Evolutionary conservation across 2,113 vertebrate species (phyloP).

Genomic region (Embiotoca jacksoni): DNA sequence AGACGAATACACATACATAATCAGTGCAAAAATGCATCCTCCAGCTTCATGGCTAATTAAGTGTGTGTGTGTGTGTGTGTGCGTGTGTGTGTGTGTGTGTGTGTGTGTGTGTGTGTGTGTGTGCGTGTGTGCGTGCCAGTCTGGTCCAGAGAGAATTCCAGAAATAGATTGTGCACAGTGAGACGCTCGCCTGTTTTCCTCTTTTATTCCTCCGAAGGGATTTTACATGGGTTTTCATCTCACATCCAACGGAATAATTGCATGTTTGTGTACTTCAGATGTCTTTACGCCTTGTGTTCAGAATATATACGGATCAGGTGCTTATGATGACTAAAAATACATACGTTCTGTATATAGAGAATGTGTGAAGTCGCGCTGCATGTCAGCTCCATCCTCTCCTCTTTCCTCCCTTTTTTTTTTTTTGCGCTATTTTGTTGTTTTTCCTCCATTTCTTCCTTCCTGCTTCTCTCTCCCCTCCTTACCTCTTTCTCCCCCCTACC

Average conservation of each 20-base stretch:
- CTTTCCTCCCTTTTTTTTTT: constrained; percentile 32
- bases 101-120: constrained; percentile 28
- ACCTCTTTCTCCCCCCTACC: constrained; percentile 41
- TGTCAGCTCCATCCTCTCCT: constrained; percentile 30
- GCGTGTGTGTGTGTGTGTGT: constrained; percentile 29
- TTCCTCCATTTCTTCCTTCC: constrained; percentile 49
- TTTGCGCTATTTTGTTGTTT: constrained; percentile 47
- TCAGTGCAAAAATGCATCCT: constrained; percentile 46
- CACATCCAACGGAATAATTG: constrained; percentile 64
- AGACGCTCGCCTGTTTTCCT: constrained; percentile 65
- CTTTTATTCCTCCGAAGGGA: constrained; percentile 71
- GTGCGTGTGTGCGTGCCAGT: constrained; percentile 53
- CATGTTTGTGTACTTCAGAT: constrained; percentile 58
- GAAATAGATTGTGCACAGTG: constrained; percentile 76
- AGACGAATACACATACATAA: constrained; percentile 54
- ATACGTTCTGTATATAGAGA: neutral
- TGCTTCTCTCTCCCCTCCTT: constrained; percentile 33
- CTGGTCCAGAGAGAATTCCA: constrained; percentile 75
- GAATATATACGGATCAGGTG: constrained; percentile 43
- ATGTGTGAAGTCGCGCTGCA: constrained; percentile 16
- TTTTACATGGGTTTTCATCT: constrained; percentile 70
- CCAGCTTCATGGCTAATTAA: constrained; percentile 66
- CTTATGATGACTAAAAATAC: constrained; percentile 29
- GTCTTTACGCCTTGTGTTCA: constrained; percentile 22
- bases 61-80: constrained; percentile 32